Conservation (phyloP, 2,113 vertebrate species). For the Micromys minutus region DNA sequence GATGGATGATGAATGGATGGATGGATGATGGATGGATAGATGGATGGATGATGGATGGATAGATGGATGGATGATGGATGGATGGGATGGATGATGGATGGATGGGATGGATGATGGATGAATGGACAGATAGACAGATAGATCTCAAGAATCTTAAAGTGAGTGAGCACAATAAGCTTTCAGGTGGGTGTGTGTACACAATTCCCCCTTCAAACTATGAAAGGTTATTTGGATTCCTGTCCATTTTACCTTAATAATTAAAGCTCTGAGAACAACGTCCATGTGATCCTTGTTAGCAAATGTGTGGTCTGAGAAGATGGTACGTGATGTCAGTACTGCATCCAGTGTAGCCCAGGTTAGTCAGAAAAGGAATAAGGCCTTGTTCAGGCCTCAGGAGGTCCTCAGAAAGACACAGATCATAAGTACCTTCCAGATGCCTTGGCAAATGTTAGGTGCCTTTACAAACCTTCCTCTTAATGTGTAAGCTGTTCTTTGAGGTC, state of each 20-base stretch:
- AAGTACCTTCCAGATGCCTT: neutral
- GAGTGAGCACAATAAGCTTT: neutral
- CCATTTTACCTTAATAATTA: neutral
- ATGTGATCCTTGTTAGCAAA: neutral
- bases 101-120: too few relatives aligned
- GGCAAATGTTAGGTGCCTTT: neutral
- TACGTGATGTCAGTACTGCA: neutral
- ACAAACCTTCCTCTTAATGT: neutral
- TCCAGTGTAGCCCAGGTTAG: neutral
- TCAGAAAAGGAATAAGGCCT: neutral
- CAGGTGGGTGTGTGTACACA: neutral
- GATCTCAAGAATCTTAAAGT: conserved; percentile 25
- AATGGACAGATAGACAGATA: too few relatives aligned
- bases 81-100: too few relatives aligned
- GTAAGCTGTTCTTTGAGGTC: neutral
- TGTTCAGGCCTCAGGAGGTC: neutral
- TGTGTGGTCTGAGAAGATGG: neutral
- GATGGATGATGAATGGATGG: too few relatives aligned
- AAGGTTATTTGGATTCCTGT: neutral
- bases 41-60: too few relatives aligned
- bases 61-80: too few relatives aligned
- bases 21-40: too few relatives aligned
- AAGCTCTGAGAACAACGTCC: neutral
- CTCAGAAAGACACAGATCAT: neutral
- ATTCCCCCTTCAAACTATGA: neutral